Evolutionary conservation across 2,888 invertebrate species (phyloP).

Genomic region (Stenotaenia linearis): DNA sequence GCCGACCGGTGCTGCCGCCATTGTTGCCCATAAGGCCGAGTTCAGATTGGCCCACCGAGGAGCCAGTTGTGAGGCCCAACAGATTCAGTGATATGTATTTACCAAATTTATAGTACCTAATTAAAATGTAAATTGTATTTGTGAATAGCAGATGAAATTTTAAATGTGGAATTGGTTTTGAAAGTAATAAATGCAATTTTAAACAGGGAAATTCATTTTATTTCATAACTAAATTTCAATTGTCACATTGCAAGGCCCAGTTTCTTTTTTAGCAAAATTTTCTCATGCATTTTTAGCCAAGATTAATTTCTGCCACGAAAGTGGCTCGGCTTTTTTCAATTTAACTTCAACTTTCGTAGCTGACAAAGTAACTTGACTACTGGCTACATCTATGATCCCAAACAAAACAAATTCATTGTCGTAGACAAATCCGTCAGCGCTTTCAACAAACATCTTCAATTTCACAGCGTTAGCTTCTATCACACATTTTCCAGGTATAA

Average conservation of each 20-base stretch:
- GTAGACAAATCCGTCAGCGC: constrained; percentile 73
- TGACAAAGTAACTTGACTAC: constrained; percentile 69
- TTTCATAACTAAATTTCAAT: too few species aligned
- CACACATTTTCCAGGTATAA: constrained; percentile 66
- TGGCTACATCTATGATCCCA: constrained; percentile 69
- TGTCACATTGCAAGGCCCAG: background rate
- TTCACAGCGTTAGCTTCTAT: constrained; percentile 80
- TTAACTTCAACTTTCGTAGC: constrained; percentile 90
- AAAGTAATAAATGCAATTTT: too few species aligned
- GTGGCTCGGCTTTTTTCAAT: constrained; percentile 76
- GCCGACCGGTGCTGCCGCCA: background rate
- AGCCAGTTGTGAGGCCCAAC: background rate
- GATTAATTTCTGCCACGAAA: constrained; percentile 68
- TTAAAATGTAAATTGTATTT: background rate
- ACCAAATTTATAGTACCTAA: background rate
- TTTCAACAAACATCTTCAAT: constrained; percentile 65
- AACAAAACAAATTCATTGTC: constrained; percentile 67
- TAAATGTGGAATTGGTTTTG: too few species aligned
- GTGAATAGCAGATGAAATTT: too few species aligned
- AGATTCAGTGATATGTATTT: background rate
- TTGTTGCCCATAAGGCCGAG: background rate
- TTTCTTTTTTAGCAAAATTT: background rate
- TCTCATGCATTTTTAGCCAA: background rate
- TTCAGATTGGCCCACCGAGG: background rate
- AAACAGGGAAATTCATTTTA: too few species aligned